Evolutionary conservation across 2,888 invertebrate genomes (phyloP), one percentile per base, ranked within the genome.

Genomic region (Apeira syringaria): DNA sequence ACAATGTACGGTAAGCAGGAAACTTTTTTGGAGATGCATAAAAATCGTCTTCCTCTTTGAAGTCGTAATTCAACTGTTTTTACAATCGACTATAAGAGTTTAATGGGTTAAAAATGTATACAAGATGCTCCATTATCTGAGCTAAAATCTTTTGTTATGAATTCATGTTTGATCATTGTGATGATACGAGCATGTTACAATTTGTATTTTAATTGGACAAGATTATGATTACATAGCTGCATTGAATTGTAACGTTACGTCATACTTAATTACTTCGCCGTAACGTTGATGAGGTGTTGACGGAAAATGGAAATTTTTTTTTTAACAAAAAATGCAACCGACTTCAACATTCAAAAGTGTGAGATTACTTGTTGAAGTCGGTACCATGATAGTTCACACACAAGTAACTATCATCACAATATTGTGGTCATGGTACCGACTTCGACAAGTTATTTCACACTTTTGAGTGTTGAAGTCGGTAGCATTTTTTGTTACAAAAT

Each of bases 31-130:
- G 58, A 52, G 43, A 40, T 56, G 56, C 56, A 63, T 62, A 66
- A 68, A 59, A 55, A 61, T 51, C 59, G 41, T 52, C 61, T 71
- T 68, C 71, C 70, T 74, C 53, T 51, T 46, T 60, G 46, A 50
- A 47, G 50, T 38, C 25, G 34, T 34, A 40, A 57, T 47, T 53
- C 54, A 55, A 61, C 53, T 49, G 50, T 63, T 60, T 42, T 53
- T 50, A 26, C 34, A 24, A 12, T 20, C 30, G 44, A 25, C n/a
- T 29, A 5, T 37, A 32, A 29, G 12, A 44, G 26, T 37, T n/a
- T 28, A 25, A 40, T 26, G 36, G 27, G 30, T 35, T 31, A 40
- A 46, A 46, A 46, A 40, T 15, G 4, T 36, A 9, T 26, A 26
- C 20, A 11, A 8, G 30, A 27, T 39, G 30, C 22, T 45, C 31